Base-by-base conservation (phyloP, 1,140 invertebrate genomes). In the Conus ventricosus region DNA sequence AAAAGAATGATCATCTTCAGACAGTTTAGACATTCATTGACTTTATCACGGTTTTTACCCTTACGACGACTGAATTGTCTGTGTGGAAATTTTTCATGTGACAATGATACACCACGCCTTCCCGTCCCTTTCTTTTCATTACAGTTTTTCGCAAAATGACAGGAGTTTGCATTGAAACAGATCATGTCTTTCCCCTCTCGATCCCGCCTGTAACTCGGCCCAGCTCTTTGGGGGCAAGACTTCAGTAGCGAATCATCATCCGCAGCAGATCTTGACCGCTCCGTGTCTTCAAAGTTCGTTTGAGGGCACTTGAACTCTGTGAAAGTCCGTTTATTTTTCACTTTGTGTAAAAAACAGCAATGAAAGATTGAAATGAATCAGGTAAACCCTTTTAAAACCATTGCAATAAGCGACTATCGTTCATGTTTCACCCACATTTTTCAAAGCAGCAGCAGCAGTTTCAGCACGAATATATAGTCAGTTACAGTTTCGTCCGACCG, bases 401-500 rank as follows among this genome's bases (percentile, higher is more conserved):
- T 91, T 27, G 89, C 89, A 7, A 90, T 84, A 11, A 91, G 82
- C 23, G 83, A 23, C 87, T 85, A 75, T 91, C 90, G 84, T 85
- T 89, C 60, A 91, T 82, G 67, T 88, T 86, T 91, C 90, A 57
- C 87, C 87, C 6, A 87, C 85, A 15, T 6, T 55, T 80, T 80
- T 57, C 55, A 57, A 57, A 67, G 53, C 90, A 60, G 86, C 63
- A 15, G 90, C 88, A 54, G 90, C 85, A 25, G 84, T 90, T 86
- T 91, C 90, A 11, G 87, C 89, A 51, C 90, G 60, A 10, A 91
- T 84, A 91, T 81, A 71, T 91, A 90, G 76, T 91, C 90, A 20
- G 89, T 91, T 15, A 89, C n/a, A n/a, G n/a, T n/a, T n/a, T n/a
- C n/a, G n/a, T n/a, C n/a, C n/a, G n/a, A n/a, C n/a, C n/a, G n/a